A percentile compares a stretch with the other conserved stretches of the same genome.
phyloP scores from a whole-genome alignment of 2,113 vertebrate genomes.

The Motacilla tschutschensis region DNA sequence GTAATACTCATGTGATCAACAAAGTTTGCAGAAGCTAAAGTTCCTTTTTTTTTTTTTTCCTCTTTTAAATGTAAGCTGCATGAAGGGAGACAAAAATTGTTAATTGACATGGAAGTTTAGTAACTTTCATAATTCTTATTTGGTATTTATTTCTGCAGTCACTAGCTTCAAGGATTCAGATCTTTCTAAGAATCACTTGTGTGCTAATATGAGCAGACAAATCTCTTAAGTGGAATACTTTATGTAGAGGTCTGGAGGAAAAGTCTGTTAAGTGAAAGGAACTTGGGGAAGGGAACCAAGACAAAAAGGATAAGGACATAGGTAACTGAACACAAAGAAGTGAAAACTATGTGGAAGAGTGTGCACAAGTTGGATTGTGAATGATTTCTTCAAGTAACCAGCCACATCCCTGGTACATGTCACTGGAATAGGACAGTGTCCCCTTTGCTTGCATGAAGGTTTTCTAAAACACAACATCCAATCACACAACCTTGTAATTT shows the following conservation, averaged over 20 bases:
- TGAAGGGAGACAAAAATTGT: background rate
- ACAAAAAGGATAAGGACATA: background rate
- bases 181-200: background rate
- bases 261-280: background rate
- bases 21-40: constrained; percentile 38
- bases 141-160: background rate
- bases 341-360: background rate
- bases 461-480: background rate
- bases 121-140: background rate
- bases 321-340: background rate
- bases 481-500: background rate
- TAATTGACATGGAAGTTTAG: background rate
- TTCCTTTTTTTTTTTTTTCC: constrained; percentile 48
- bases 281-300: background rate
- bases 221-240: background rate
- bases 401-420: background rate
- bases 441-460: background rate
- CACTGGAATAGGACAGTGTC: background rate
- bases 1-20: background rate
- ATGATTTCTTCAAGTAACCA: background rate
- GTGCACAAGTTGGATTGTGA: background rate
- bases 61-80: background rate
- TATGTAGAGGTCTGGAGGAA: background rate
- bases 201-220: background rate
- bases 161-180: background rate